Evolutionary conservation across 2,888 invertebrate genomes (phyloP).

Genomic region (Entomobrya proxima): DNA sequence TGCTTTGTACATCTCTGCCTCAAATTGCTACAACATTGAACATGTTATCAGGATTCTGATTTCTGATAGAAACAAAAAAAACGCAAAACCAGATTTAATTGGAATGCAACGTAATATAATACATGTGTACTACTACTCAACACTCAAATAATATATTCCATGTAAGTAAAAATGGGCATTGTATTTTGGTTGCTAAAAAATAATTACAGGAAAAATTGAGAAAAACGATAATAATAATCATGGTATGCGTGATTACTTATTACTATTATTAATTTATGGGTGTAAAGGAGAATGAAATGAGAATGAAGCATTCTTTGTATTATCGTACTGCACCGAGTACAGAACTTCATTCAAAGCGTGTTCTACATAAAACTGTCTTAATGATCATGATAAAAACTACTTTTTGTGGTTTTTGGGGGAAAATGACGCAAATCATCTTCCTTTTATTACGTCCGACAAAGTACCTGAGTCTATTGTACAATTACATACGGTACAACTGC

Average conservation of each 20-base stretch:
- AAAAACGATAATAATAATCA: background rate
- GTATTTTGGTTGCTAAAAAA: background rate
- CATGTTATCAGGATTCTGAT: too few species aligned
- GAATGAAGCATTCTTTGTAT: too few species aligned
- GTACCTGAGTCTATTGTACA: background rate
- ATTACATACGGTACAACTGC: too few species aligned
- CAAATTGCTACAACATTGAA: too few species aligned
- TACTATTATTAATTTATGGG: conserved; percentile 42
- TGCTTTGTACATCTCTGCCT: background rate
- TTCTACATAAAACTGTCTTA: background rate
- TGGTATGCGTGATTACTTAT: conserved; percentile 50
- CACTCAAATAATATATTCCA: background rate
- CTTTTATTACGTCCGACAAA: background rate
- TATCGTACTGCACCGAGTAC: too few species aligned
- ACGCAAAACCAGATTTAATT: too few species aligned
- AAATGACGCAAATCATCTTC: conserved; percentile 41
- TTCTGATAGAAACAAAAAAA: too few species aligned
- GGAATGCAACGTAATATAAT: too few species aligned
- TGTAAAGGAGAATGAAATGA: conserved; percentile 7
- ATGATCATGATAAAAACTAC: background rate
- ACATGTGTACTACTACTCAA: too few species aligned
- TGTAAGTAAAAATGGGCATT: too few species aligned
- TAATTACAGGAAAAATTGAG: conserved; percentile 45
- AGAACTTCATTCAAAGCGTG: too few species aligned
- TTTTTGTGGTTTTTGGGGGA: conserved; percentile 24